These are phyloP conservation scores for Exocentrus adspersus DNA, from an alignment of 2,888 invertebrate genomes.

Conservation along the genomic window DNA sequence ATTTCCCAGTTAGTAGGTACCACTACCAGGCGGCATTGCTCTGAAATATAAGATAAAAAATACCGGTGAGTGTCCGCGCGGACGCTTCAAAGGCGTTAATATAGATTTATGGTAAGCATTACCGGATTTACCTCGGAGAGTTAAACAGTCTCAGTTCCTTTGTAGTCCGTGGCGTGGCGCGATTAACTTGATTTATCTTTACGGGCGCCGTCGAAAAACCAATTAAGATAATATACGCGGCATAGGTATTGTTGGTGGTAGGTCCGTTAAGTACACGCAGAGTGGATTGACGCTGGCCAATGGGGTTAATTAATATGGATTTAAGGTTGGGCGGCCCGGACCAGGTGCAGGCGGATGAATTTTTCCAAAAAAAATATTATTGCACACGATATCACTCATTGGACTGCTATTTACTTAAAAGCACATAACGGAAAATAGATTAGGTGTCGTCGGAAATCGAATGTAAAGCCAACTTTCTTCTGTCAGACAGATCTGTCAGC, in stretches of 20 bases:
- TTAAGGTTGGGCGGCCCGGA: constrained; percentile 8
- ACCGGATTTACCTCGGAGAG: not conserved
- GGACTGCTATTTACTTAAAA: too few species aligned
- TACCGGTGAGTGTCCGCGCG: not conserved
- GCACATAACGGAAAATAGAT: too few species aligned
- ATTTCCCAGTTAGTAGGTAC: too few species aligned
- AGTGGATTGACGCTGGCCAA: not conserved
- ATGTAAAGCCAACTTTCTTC: too few species aligned
- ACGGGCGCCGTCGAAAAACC: constrained; percentile 25
- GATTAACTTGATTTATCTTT: constrained; percentile 29
- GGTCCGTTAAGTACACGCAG: too few species aligned
- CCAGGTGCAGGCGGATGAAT: not conserved
- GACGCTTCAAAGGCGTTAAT: constrained; percentile 13
- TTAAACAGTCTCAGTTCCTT: constrained; percentile 14
- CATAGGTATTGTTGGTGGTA: too few species aligned
- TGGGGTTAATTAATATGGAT: constrained; percentile 22
- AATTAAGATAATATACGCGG: constrained; percentile 25
- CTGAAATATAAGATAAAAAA: constrained; percentile 9
- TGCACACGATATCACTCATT: too few species aligned
- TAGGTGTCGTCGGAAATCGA: too few species aligned
- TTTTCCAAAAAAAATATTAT: too few species aligned
- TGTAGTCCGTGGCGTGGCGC: constrained; percentile 18
- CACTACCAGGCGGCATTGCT: too few species aligned
- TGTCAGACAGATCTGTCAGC: too few species aligned
- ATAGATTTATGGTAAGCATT: constrained; percentile 14